Evolutionary conservation across 2,113 vertebrate genomes (phyloP).

Genomic region (Eudyptes chrysolophus): DNA sequence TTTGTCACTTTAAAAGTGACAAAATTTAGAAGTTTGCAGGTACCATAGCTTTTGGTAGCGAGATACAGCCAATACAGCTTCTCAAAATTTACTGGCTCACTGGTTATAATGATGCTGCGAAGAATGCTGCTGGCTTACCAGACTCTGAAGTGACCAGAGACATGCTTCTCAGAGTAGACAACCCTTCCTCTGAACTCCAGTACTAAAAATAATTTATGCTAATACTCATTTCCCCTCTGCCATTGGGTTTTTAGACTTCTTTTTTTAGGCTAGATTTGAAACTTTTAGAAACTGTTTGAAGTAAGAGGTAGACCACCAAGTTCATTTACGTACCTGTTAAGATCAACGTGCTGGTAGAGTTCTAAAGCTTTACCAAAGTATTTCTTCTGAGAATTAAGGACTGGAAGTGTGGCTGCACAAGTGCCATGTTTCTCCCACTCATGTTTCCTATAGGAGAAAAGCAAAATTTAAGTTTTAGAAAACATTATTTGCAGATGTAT

Average conservation of each 20-base stretch:
- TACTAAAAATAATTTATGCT: neutral
- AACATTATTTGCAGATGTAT: neutral
- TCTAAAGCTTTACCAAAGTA: conserved; percentile 76
- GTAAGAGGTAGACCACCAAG: rapidly evolving
- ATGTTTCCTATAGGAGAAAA: conserved; percentile 69
- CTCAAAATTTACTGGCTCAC: neutral
- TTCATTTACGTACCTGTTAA: conserved; percentile 65
- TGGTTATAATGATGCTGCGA: neutral
- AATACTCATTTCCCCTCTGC: neutral
- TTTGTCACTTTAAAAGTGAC: neutral
- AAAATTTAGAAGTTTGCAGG: neutral
- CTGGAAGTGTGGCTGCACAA: conserved; percentile 71
- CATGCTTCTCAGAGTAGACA: neutral
- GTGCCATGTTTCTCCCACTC: conserved; percentile 84
- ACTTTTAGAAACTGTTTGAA: neutral
- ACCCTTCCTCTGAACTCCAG: neutral
- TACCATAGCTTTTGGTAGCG: neutral
- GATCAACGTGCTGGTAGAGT: conserved; percentile 62
- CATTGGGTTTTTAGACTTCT: neutral
- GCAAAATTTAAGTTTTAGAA: neutral
- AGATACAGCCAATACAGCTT: neutral
- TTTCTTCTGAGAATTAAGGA: conserved; percentile 74
- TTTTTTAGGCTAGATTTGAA: neutral
- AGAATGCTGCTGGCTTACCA: neutral
- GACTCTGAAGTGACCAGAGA: neutral